Evolutionary conservation across 2,113 vertebrate species (phyloP).

Genomic region (Passer domesticus): DNA sequence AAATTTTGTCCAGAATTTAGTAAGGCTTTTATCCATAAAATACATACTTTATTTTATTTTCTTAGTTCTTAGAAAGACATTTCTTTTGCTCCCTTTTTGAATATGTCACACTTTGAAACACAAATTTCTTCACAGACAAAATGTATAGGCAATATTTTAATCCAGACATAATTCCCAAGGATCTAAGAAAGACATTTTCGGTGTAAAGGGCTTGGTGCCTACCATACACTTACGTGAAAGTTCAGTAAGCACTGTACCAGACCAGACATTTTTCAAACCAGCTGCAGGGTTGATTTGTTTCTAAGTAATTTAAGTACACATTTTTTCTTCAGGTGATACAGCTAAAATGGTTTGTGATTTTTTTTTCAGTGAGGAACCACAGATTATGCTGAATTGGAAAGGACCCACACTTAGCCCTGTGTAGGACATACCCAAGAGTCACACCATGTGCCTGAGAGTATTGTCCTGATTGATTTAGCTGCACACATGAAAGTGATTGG

Average conservation of each 20-base stretch:
- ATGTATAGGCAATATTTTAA: conserved; percentile 4
- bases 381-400: not conserved
- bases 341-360: not conserved
- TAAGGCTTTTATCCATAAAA: not conserved
- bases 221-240: not conserved
- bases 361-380: not conserved
- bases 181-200: not conserved
- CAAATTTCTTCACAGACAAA: not conserved
- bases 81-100: not conserved
- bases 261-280: conserved; percentile 38
- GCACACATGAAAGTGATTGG: not conserved
- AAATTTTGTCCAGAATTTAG: conserved; percentile 7
- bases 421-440: not conserved
- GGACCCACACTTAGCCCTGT: not conserved
- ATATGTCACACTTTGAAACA: not conserved
- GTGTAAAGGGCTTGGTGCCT: not conserved
- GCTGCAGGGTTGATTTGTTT: conserved; percentile 1
- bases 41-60: not conserved
- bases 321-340: not conserved
- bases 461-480: not conserved
- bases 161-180: not conserved
- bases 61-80: not conserved
- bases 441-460: not conserved
- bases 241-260: not conserved
- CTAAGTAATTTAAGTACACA: conserved; percentile 15